Conservation (phyloP, 2,888 invertebrate species). For the Chaitophorus viminalis region DNA sequence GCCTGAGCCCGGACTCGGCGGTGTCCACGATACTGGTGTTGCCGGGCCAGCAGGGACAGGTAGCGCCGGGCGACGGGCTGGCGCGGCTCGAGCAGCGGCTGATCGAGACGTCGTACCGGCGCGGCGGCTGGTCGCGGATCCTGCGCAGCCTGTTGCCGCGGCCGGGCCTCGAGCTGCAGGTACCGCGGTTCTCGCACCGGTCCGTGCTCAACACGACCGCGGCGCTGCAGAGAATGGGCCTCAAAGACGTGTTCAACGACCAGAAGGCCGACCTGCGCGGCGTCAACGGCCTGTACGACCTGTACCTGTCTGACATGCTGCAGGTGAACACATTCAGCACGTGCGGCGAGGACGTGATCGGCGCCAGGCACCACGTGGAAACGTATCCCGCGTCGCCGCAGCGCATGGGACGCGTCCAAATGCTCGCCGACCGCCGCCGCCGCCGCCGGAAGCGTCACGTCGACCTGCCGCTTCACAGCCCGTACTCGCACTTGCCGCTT, state of each 20-base stretch:
- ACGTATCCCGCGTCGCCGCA: slow-evolving; percentile 79
- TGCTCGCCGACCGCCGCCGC: slow-evolving; percentile 79
- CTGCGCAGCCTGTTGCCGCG: slow-evolving; percentile 80
- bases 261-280: slow-evolving; percentile 80
- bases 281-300: slow-evolving; percentile 81
- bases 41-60: slow-evolving; percentile 86
- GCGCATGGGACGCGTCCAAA: slow-evolving; percentile 69
- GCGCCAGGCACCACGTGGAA: slow-evolving; percentile 82
- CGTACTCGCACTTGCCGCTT: slow-evolving; percentile 72
- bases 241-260: slow-evolving; percentile 81
- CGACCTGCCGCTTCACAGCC: slow-evolving; percentile 67
- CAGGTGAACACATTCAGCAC: slow-evolving; percentile 86
- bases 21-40: slow-evolving; percentile 84
- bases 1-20: slow-evolving; percentile 77
- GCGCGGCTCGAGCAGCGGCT: slow-evolving; percentile 79
- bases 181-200: slow-evolving; percentile 80
- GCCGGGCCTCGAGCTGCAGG: slow-evolving; percentile 81
- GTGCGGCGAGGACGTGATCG: slow-evolving; percentile 78
- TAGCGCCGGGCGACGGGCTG: slow-evolving; percentile 76
- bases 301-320: slow-evolving; percentile 85
- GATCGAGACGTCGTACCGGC: slow-evolving; percentile 74
- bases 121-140: slow-evolving; percentile 79
- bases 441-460: slow-evolving; percentile 65
- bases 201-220: slow-evolving; percentile 84
- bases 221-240: slow-evolving; percentile 82